Evolutionary conservation across 1,140 invertebrate species (phyloP).

Genomic region (Orussus abietinus): DNA sequence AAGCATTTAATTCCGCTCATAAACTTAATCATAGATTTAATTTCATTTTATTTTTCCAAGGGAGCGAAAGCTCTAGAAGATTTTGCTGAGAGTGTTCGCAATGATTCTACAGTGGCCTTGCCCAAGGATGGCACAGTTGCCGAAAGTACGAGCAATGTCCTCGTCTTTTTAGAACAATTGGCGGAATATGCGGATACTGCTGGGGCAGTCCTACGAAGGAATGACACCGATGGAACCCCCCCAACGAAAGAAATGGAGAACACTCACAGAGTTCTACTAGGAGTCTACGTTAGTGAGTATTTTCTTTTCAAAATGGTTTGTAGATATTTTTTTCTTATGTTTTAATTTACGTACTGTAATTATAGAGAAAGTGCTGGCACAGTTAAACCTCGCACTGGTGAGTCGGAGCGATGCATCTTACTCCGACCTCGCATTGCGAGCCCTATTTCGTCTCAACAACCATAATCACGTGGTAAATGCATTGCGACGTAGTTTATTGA

Average conservation of each 20-base stretch:
- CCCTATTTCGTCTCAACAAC: constrained; percentile 88
- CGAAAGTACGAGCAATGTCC: constrained; percentile 89
- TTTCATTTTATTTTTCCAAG: constrained; percentile 50
- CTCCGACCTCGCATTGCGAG: constrained; percentile 73
- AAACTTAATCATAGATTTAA: constrained; percentile 2
- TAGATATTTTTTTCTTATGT: constrained; percentile 4
- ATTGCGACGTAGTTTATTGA: constrained; percentile 74
- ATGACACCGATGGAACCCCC: constrained; percentile 52
- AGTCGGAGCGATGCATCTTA: constrained; percentile 82
- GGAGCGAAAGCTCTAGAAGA: constrained; percentile 87
- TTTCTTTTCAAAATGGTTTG: constrained; percentile 13
- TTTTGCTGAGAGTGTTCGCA: constrained; percentile 85
- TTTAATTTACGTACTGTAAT: not conserved
- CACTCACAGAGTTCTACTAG: constrained; percentile 61
- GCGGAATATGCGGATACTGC: constrained; percentile 75
- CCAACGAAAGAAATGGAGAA: constrained; percentile 55
- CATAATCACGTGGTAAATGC: constrained; percentile 91
- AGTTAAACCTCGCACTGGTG: constrained; percentile 77
- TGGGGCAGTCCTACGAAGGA: constrained; percentile 60
- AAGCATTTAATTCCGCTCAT: constrained; percentile 30
- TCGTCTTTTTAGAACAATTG: constrained; percentile 83
- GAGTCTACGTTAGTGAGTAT: constrained; percentile 70
- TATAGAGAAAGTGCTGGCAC: constrained; percentile 78
- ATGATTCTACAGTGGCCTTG: constrained; percentile 76
- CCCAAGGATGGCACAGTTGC: constrained; percentile 96